Base-by-base conservation (phyloP, 2,113 vertebrate genomes). In the Lipophrys pholis region DNA sequence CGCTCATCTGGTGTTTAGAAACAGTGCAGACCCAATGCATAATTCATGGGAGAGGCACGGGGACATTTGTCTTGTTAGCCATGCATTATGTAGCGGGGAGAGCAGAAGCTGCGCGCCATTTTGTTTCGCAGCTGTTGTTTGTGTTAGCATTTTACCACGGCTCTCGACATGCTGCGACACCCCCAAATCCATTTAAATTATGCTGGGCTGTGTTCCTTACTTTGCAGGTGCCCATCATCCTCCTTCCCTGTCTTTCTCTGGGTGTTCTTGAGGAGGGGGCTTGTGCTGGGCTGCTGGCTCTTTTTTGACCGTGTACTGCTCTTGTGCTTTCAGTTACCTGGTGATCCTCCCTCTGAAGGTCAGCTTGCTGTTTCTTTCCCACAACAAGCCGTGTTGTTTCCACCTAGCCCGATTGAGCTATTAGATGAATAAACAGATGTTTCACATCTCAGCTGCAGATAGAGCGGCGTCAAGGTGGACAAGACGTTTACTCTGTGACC, bases 1-100 rank as follows among this genome's bases (percentile, higher is more conserved):
- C 69, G 88, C 89, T 91, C 91, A 87, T 90, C 91, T 94, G 92
- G 89, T 91, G 85, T 89, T 93, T 92, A 94, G 94, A 95, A 95
- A 95, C 95, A 92, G 93, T 94, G 92, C 87, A 93, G 92, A 89
- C 86, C 67, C 74, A 83, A 93, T 95, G 93, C 94, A 96, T 96
- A 92, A 96, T 97, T 95, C 93, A 95, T 94, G 70, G 74, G 77
- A 92, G 94, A 94, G 21, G 68, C 91, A 87, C 93, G 90, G 90
- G 94, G 94, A 94, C 94, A 95, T 96, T 96, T 94, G 95, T 94
- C 95, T 97, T 95, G 92, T 94, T 96, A 93, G 90, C 92, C 87
- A 95, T 97, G 90, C 95, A 97, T 96, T 96, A 96, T 96, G 95
- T 94, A 91, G 90, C 45, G 43, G 63, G 50, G 51, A 68, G 58